phyloP scores from a whole-genome alignment of 2,113 vertebrate genomes.

The Scytalopus superciliaris region DNA sequence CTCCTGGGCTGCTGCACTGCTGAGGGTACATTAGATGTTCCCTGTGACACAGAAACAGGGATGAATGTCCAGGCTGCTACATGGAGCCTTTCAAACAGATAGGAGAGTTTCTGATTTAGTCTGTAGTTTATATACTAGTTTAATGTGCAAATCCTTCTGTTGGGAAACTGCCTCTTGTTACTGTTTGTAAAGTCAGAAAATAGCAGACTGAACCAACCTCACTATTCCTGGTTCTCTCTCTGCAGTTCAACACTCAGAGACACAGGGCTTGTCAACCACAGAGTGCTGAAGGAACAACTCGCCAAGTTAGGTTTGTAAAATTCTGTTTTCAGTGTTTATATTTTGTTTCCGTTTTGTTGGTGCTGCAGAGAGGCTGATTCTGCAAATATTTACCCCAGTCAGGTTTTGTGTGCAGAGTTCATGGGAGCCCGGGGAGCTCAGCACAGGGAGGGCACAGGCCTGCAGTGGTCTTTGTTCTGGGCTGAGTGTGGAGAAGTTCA shows the following conservation, averaged over 20 bases:
- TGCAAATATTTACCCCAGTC: neutral
- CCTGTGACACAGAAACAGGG: neutral
- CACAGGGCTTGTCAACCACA: neutral
- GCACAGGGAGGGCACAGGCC: neutral
- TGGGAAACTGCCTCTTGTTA: neutral
- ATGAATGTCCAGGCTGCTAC: neutral
- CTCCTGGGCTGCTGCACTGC: fast-evolving
- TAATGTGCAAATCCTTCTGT: neutral
- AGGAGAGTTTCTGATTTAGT: neutral
- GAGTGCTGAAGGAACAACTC: neutral
- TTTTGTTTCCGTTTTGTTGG: neutral
- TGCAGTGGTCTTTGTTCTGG: neutral
- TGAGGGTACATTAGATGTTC: fast-evolving
- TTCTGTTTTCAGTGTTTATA: neutral
- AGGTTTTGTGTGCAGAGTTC: neutral
- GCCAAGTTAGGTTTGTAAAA: neutral
- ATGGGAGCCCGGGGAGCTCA: neutral
- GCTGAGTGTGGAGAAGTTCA: neutral
- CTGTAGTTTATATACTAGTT: neutral
- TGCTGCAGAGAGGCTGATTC: neutral
- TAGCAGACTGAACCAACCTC: neutral
- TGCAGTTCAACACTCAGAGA: neutral
- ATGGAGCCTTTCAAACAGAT: neutral
- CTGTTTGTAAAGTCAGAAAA: neutral
- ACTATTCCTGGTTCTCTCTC: neutral